These are phyloP conservation scores for Stichodactyla mertensii DNA, from an alignment of 64 coral and sea anemone genomes.

Conservation along the genomic window DNA sequence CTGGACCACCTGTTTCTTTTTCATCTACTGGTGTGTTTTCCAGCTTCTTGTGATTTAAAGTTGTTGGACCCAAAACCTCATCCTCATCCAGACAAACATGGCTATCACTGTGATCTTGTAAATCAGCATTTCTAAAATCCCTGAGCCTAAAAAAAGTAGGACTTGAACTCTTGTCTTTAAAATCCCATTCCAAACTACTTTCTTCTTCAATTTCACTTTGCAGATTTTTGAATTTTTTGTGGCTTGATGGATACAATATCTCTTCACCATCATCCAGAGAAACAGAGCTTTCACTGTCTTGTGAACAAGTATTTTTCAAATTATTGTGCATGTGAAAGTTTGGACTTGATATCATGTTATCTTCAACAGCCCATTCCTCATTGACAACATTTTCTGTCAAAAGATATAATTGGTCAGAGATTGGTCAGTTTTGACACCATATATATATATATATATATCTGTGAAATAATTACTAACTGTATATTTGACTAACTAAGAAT, in stretches of 20 bases:
- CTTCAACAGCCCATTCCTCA: not conserved
- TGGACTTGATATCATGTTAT: not conserved
- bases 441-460: too few species aligned
- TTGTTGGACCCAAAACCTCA: not conserved
- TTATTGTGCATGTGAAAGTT: not conserved
- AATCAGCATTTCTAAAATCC: not conserved
- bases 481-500: too few species aligned
- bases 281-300: not conserved
- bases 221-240: not conserved
- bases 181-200: not conserved
- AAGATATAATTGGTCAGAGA: not conserved
- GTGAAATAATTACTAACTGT: too few species aligned
- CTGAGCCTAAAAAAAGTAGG: not conserved
- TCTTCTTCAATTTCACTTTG: not conserved
- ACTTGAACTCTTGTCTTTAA: not conserved
- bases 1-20: not conserved
- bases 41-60: not conserved
- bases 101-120: not conserved
- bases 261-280: not conserved
- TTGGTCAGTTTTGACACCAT: too few species aligned
- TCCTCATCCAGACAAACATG: not conserved
- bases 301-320: not conserved
- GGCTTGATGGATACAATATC: not conserved
- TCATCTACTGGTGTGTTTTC: not conserved
- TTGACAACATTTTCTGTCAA: not conserved